These are phyloP conservation scores for Distichodus sexfasciatus DNA, from an alignment of 2,797 vertebrate species.

Conservation along the genomic window DNA sequence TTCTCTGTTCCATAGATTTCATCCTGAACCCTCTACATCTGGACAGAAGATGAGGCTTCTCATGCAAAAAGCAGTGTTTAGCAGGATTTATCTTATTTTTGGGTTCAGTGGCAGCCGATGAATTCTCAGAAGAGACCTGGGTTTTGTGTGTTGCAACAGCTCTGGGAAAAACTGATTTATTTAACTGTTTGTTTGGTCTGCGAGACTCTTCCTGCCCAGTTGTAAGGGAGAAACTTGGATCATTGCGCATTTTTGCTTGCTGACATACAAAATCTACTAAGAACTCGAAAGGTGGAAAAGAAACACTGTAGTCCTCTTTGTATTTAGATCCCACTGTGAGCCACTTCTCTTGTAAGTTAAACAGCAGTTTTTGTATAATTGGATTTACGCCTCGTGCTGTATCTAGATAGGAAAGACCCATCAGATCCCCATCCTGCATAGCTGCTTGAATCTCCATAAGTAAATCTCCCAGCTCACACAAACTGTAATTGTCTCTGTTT, in stretches of 20 bases:
- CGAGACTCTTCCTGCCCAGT: neutral
- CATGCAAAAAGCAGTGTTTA: neutral
- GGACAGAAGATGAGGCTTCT: neutral
- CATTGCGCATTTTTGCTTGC: neutral
- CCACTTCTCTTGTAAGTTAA: neutral
- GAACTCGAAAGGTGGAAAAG: neutral
- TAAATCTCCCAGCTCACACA: neutral
- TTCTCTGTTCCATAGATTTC: slow-evolving; percentile 1
- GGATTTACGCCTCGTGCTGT: neutral
- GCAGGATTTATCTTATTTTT: neutral
- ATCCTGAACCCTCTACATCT: neutral
- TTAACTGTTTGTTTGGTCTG: too few relatives aligned
- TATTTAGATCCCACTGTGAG: neutral
- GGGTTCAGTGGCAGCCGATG: neutral
- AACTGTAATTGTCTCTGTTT: neutral
- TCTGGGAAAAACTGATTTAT: too few relatives aligned
- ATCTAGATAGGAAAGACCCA: neutral
- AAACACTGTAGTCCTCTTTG: neutral
- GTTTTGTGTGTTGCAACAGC: neutral
- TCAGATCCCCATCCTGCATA: neutral
- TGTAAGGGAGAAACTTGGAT: slow-evolving; percentile 1
- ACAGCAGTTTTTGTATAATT: neutral
- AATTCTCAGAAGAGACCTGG: neutral
- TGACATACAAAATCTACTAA: neutral
- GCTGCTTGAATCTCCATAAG: neutral